phyloP scores from a whole-genome alignment of 2,888 invertebrate genomes.

The Tachystola acroxantha region DNA sequence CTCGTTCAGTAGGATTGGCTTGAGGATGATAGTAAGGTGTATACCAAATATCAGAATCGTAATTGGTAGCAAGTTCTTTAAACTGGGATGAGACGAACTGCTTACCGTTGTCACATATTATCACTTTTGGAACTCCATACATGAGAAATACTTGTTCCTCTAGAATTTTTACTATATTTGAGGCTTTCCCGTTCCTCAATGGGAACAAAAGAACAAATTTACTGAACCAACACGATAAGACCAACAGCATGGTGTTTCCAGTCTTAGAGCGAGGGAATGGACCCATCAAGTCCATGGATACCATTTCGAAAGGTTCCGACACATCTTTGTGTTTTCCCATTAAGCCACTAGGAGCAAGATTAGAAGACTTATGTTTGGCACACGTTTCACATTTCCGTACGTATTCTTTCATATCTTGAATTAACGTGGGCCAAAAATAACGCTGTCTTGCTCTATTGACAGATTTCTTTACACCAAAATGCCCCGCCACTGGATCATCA shows the following conservation, averaged over 20 bases:
- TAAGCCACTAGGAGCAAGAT: slow-evolving; percentile 4
- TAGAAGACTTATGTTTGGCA: slow-evolving; percentile 8
- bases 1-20: slow-evolving; percentile 9
- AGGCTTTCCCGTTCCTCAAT: slow-evolving; percentile 10
- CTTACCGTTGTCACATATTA: slow-evolving; percentile 19
- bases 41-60: slow-evolving; percentile 10
- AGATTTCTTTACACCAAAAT: slow-evolving; percentile 10
- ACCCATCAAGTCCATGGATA: slow-evolving; percentile 12
- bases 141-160: slow-evolving; percentile 14
- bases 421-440: slow-evolving; percentile 11
- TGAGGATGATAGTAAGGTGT: slow-evolving; percentile 30
- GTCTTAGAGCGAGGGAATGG: slow-evolving; percentile 10
- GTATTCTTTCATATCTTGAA: slow-evolving; percentile 8
- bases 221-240: slow-evolving; percentile 11
- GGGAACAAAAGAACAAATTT: slow-evolving; percentile 10
- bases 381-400: slow-evolving; percentile 11
- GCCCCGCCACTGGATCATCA: slow-evolving; percentile 7
- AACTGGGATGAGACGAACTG: slow-evolving; percentile 13
- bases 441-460: slow-evolving; percentile 2
- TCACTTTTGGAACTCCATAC: slow-evolving; percentile 11
- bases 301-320: slow-evolving; percentile 8
- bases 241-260: slow-evolving; percentile 10
- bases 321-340: slow-evolving; percentile 11
- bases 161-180: slow-evolving; percentile 10
- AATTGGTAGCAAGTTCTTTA: slow-evolving; percentile 8